phyloP scores from a whole-genome alignment of 2,888 invertebrate genomes.

The Cataglyphis cursor region DNA sequence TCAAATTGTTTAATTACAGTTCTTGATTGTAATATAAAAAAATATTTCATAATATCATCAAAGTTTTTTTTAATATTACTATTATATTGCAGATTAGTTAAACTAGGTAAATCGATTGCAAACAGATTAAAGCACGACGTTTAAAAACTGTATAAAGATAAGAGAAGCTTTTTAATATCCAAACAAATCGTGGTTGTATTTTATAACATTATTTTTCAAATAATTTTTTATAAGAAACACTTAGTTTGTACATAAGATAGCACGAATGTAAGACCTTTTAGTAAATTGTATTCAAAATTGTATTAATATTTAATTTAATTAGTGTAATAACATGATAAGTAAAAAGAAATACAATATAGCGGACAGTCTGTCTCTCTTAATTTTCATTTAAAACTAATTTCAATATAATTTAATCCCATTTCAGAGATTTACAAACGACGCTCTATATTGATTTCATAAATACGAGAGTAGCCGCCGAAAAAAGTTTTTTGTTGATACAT shows the following conservation, averaged over 20 bases:
- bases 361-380: background rate
- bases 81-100: background rate
- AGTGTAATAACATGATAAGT: background rate
- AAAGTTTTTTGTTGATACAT: constrained; percentile 42
- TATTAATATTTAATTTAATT: constrained; percentile 21
- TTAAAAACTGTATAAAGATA: background rate
- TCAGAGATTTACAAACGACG: background rate
- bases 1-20: constrained; percentile 8
- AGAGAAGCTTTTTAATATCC: background rate
- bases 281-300: background rate
- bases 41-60: background rate
- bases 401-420: background rate
- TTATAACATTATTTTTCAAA: background rate
- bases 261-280: background rate
- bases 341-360: background rate
- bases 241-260: background rate
- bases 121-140: background rate
- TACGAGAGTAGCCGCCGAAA: constrained; percentile 14
- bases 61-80: background rate
- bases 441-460: background rate
- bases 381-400: constrained; percentile 15
- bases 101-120: background rate
- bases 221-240: background rate
- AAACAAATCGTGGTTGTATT: background rate
- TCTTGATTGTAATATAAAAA: background rate